Percentiles rank a stretch among this genome's conserved stretches.
Evolutionary conservation across 2,888 invertebrate species (phyloP).

Genomic region (Cephalotes varians): DNA sequence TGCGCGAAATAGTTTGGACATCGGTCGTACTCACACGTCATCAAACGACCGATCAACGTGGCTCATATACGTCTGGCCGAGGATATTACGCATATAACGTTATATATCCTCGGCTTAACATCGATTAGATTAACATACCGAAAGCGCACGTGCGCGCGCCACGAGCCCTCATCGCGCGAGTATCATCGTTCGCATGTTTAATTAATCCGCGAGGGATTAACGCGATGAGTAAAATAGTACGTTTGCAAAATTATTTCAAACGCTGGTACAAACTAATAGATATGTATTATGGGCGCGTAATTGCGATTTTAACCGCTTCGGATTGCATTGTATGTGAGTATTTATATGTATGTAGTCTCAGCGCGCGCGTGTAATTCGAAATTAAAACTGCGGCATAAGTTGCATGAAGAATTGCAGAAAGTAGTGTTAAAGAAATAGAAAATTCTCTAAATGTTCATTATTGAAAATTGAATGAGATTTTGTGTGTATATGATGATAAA

Average conservation of each 20-base stretch:
- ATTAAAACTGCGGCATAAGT: neutral
- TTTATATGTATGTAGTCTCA: neutral
- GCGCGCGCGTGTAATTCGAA: neutral
- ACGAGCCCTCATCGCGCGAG: neutral
- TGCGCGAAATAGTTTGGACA: conserved; percentile 54
- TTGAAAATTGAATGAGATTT: neutral
- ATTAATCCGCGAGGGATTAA: conserved; percentile 43
- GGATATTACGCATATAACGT: conserved; percentile 32
- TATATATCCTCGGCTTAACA: conserved; percentile 36
- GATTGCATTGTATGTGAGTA: neutral
- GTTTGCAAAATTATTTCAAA: conserved; percentile 30
- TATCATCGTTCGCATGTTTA: conserved; percentile 31
- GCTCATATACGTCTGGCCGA: conserved; percentile 29
- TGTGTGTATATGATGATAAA: neutral
- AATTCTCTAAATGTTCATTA: neutral
- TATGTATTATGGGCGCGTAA: neutral
- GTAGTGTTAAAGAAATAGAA: too few species aligned
- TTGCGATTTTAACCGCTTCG: neutral
- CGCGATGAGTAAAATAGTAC: conserved; percentile 44
- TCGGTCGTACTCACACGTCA: conserved; percentile 48
- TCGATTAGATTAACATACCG: conserved; percentile 59
- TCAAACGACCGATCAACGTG: conserved; percentile 50
- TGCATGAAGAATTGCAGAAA: neutral
- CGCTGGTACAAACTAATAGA: neutral
- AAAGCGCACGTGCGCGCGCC: neutral